Evolutionary conservation across 37 sponge, comb jelly and placozoan genomes (phyloP).

Genomic region (Tethya wilhelma): DNA sequence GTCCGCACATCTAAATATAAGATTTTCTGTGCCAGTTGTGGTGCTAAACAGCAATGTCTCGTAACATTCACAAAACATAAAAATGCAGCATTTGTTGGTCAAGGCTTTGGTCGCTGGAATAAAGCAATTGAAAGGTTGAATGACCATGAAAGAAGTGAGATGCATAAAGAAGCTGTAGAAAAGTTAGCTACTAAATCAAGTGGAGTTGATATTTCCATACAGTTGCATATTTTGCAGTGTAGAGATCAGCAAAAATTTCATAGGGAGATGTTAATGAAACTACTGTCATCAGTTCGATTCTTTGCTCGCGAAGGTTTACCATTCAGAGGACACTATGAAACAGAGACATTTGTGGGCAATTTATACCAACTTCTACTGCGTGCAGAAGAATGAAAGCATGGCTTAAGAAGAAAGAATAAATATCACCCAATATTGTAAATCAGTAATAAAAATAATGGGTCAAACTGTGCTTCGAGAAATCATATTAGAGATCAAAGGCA

Average conservation of each 20-base stretch:
- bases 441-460: slow-evolving; percentile 16
- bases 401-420: slow-evolving; percentile 35
- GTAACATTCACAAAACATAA: slow-evolving; percentile 27
- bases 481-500: slow-evolving; percentile 6
- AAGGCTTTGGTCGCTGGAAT: slow-evolving; percentile 38
- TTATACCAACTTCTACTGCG: slow-evolving; percentile 38
- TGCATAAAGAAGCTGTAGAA: not conserved
- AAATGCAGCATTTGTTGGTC: slow-evolving; percentile 17
- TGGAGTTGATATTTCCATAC: slow-evolving; percentile 1
- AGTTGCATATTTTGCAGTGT: slow-evolving; percentile 21
- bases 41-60: slow-evolving; percentile 33
- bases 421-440: slow-evolving; percentile 30
- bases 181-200: not conserved
- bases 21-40: slow-evolving; percentile 28
- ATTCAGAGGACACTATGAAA: slow-evolving; percentile 41
- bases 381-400: slow-evolving; percentile 31
- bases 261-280: slow-evolving; percentile 31
- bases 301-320: slow-evolving; percentile 32
- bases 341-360: slow-evolving; percentile 37
- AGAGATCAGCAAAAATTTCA: not conserved
- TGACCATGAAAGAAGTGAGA: slow-evolving; percentile 42
- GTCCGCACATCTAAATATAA: slow-evolving; percentile 44
- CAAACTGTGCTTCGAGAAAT: slow-evolving; percentile 20
- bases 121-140: slow-evolving; percentile 30
- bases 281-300: slow-evolving; percentile 6